Evolutionary conservation across 1,140 invertebrate species (phyloP), one percentile per base, ranked within the genome.

Genomic region (Aphis gossypii): DNA sequence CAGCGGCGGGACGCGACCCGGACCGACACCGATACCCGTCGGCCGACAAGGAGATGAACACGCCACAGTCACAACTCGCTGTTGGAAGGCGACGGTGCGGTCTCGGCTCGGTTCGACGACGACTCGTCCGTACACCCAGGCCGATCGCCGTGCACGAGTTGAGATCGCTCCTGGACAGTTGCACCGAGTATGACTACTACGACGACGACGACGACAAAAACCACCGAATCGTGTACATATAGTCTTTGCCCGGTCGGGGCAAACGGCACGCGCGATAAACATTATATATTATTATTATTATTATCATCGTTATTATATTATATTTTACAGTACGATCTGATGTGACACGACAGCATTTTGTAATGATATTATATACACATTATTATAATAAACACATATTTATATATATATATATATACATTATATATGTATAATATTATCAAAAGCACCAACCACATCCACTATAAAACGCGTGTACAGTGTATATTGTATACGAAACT

Each of bases 1-100:
- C 48, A 3, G 30, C 48, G 18, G 35, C 0, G 68, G 46, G 86
- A 48, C 35, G 30, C 21, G 56, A n/a, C 60, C 44, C 56, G 35
- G 2, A 91, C 38, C 48, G 6, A n/a, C 51, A 1, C 44, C 86
- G 21, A 30, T 89, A 23, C 46, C 41, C 0, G 30, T 11, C 25
- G 23, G 44, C 38, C 14, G 68, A 6, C 76, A 93, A 86, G 48
- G 92, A 93, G 48, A 93, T 93, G 82, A 93, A 93, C 48, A 93
- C 92, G 48, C 38, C 86, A 93, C 48, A 41, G 38, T 41, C 56
- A 93, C 91, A 84, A 54, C 35, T 56, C 82, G 46, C 82, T 86
- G 82, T 0, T 86, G 48, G 82, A 93, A 35, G 60, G 14, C 6
- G 90, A 60, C n/a, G n/a, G 46, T 4, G 41, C 60, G 56, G 90